phyloP scores from a whole-genome alignment of 2,113 vertebrate genomes.

The Ciconia boyciana region DNA sequence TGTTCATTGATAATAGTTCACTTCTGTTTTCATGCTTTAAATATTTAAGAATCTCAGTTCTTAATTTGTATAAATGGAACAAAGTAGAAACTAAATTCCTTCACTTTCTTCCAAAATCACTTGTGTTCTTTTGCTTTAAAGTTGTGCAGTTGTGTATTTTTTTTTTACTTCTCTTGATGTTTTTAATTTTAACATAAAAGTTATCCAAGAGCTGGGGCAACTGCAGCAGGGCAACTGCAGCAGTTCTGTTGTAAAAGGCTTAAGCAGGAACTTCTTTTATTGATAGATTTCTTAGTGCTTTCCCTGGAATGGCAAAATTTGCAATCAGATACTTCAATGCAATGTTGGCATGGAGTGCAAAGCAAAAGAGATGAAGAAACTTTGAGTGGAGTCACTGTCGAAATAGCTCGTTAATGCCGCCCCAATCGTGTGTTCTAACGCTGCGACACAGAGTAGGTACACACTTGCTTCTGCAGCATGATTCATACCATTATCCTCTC shows the following conservation, averaged over 20 bases:
- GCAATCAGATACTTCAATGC: background rate
- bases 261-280: background rate
- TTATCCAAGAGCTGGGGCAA: background rate
- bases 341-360: background rate
- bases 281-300: background rate
- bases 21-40: background rate
- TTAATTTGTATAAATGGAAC: background rate
- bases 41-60: background rate
- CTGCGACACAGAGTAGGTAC: background rate
- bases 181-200: background rate
- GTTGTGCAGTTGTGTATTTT: background rate
- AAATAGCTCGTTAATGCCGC: background rate
- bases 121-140: background rate
- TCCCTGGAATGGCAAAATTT: background rate
- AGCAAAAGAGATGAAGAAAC: background rate
- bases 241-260: background rate
- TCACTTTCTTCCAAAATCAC: background rate
- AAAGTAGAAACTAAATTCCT: background rate
- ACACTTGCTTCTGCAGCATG: accelerated
- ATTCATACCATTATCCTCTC: background rate
- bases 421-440: accelerated
- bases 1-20: background rate
- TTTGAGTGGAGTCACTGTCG: background rate
- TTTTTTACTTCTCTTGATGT: background rate
- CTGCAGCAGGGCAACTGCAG: background rate